Conservation (phyloP, 2,888 invertebrate genomes). For the Mesochorus sp. region DNA sequence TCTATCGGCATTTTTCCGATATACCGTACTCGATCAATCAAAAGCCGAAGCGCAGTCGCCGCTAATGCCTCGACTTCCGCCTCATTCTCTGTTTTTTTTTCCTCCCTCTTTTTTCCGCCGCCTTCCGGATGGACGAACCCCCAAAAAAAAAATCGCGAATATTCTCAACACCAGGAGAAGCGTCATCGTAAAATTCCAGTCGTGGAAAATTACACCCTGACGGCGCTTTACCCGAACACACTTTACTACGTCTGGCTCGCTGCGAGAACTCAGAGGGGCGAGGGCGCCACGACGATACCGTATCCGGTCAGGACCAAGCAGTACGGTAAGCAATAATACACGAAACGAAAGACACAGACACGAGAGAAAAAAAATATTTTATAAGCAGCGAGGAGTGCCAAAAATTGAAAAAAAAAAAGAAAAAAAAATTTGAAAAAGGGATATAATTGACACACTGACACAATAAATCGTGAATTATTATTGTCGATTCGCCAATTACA, state of each 20-base stretch:
- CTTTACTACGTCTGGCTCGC: slow-evolving; percentile 98
- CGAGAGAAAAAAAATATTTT: not conserved
- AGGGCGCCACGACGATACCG: slow-evolving; percentile 97
- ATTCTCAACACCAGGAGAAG: slow-evolving; percentile 84
- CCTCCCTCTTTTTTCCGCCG: not conserved
- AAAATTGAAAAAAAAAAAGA: slow-evolving; percentile 50
- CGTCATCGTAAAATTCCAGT: slow-evolving; percentile 93
- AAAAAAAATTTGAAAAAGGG: slow-evolving; percentile 47
- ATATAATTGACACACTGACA: slow-evolving; percentile 4
- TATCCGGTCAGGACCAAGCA: slow-evolving; percentile 97
- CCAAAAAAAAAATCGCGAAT: not conserved
- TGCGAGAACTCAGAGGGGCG: slow-evolving; percentile 95
- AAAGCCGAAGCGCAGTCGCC: slow-evolving; percentile 48
- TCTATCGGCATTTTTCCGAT: slow-evolving; percentile 19
- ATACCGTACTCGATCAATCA: slow-evolving; percentile 59
- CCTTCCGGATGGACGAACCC: not conserved
- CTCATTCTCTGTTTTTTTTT: slow-evolving; percentile 16
- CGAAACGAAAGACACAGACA: slow-evolving; percentile 36
- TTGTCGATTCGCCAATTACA: not conserved
- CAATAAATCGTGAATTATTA: not conserved
- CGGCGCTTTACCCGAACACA: slow-evolving; percentile 96
- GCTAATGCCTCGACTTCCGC: slow-evolving; percentile 46
- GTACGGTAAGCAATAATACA: slow-evolving; percentile 92
- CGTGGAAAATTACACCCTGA: slow-evolving; percentile 92
- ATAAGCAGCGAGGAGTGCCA: too few species aligned